A percentile compares a stretch with the other conserved stretches of the same genome.
These are phyloP conservation scores for Lepilemur septentrionalis DNA, from an alignment of 2,797 vertebrate genomes.

Conservation along the genomic window DNA sequence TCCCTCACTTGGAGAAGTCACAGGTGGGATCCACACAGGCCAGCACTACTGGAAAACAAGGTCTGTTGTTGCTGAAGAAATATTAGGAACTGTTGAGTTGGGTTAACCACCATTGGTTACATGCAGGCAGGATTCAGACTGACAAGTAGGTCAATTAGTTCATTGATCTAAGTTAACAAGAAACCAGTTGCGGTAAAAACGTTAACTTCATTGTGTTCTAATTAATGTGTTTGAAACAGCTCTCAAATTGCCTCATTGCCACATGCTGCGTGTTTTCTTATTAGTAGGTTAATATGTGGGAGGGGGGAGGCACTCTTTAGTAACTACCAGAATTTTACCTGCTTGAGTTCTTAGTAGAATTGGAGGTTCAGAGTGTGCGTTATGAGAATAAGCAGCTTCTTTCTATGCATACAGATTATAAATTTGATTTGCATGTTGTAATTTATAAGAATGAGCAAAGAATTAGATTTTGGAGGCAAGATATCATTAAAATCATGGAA, in stretches of 20 bases:
- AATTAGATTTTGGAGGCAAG: not conserved
- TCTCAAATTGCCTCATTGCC: not conserved
- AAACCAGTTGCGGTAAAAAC: not conserved
- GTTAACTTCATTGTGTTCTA: not conserved
- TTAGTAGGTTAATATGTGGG: not conserved
- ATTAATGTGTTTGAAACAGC: not conserved
- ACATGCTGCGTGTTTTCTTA: not conserved
- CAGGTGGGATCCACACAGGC: not conserved
- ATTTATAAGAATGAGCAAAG: not conserved
- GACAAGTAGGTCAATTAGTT: not conserved
- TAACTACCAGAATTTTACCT: not conserved
- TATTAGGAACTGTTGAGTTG: not conserved
- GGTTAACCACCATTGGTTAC: not conserved
- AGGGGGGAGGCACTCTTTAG: not conserved
- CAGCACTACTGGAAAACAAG: not conserved
- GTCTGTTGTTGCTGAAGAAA: not conserved
- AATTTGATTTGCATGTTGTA: not conserved
- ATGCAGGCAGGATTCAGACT: not conserved
- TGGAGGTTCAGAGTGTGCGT: not conserved
- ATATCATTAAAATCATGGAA: not conserved
- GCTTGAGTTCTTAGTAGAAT: not conserved
- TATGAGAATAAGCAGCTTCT: not conserved
- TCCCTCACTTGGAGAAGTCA: not conserved
- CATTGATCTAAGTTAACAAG: not conserved
- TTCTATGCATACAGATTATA: not conserved